These are phyloP conservation scores for Pseudomyrmex concolor DNA, from an alignment of 1,140 invertebrate genomes.

Conservation along the genomic window DNA sequence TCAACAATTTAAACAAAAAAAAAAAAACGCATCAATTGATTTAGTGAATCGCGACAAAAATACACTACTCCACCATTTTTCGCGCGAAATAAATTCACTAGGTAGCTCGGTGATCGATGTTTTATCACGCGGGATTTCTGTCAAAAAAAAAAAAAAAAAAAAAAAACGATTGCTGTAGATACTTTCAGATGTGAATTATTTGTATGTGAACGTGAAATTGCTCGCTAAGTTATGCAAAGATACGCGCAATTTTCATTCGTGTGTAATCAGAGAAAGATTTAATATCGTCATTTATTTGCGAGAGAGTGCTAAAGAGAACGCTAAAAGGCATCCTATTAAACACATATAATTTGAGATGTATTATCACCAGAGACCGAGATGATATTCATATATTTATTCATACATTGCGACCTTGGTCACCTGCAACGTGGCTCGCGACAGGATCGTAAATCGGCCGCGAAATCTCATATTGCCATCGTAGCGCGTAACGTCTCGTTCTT, in stretches of 20 bases:
- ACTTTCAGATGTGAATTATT: conserved; percentile 22
- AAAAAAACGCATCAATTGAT: not conserved
- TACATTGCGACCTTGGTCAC: conserved; percentile 32
- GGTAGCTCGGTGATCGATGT: conserved; percentile 6
- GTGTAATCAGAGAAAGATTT: not conserved
- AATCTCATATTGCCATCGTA: conserved; percentile 64
- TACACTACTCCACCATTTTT: not conserved
- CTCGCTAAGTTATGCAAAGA: not conserved
- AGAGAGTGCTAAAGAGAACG: not conserved
- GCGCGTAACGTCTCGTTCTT: conserved; percentile 20
- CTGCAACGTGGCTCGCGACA: not conserved
- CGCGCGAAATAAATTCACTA: conserved; percentile 19
- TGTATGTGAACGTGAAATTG: conserved; percentile 8
- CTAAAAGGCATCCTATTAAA: not conserved
- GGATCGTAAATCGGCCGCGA: conserved; percentile 57
- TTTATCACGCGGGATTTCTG: conserved; percentile 6
- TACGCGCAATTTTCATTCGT: not conserved
- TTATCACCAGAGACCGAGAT: not conserved
- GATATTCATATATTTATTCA: conserved; percentile 15
- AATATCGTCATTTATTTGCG: not conserved
- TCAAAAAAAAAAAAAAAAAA: conserved; percentile 17
- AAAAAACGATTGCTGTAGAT: conserved; percentile 26
- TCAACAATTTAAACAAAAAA: conserved; percentile 2
- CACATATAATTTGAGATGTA: not conserved
- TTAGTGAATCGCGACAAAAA: not conserved